These are phyloP conservation scores for Acanthoscelides obtectus DNA, from an alignment of 2,888 invertebrate genomes.

Conservation along the genomic window DNA sequence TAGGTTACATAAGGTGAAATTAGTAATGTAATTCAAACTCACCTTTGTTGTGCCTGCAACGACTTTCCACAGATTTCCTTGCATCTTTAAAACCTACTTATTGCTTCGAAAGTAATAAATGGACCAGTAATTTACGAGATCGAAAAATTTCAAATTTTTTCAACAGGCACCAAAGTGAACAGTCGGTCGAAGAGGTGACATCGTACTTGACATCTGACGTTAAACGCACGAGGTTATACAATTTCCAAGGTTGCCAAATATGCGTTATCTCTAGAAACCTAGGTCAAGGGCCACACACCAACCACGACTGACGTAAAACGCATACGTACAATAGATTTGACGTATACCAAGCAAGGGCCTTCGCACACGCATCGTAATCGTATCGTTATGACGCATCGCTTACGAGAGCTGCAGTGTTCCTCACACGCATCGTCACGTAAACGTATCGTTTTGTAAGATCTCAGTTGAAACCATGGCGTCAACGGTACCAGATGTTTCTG, in stretches of 20 bases:
- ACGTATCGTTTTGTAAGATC: no score
- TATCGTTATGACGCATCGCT: no score
- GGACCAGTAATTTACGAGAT: not conserved
- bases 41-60: constrained; percentile 1
- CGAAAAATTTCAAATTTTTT: not conserved
- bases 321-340: no score
- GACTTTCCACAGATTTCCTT: constrained; percentile 3
- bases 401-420: no score
- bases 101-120: not conserved
- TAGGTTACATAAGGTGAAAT: constrained; percentile 12
- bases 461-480: no score
- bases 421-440: no score
- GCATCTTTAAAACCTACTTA: not conserved
- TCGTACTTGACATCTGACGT: not conserved
- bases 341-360: no score
- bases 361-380: no score
- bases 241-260: not conserved
- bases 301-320: no score
- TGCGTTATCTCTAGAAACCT: not conserved
- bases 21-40: not conserved
- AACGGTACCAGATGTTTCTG: no score
- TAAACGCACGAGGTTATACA: not conserved
- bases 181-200: not conserved
- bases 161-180: not conserved
- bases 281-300: no score